Percentiles rank a stretch among this genome's conserved stretches.
These are phyloP conservation scores for Ormyrus pomaceus DNA, from an alignment of 2,888 invertebrate genomes.

Conservation along the genomic window DNA sequence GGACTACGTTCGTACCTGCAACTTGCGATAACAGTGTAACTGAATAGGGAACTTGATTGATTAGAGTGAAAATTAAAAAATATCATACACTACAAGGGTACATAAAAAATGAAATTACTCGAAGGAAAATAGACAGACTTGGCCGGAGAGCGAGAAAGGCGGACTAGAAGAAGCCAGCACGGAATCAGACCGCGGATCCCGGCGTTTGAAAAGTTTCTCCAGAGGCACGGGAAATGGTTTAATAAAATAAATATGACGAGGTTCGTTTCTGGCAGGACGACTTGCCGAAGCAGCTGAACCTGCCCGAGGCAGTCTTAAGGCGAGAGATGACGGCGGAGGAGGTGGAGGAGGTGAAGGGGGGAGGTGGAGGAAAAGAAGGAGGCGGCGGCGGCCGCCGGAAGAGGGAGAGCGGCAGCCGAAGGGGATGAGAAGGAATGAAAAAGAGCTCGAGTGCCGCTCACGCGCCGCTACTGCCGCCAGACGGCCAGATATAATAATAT, in stretches of 20 bases:
- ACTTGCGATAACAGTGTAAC: not conserved
- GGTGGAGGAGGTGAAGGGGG: conserved; percentile 35
- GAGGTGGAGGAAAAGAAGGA: not conserved
- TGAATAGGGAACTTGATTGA: not conserved
- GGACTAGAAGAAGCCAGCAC: not conserved
- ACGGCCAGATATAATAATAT: conserved; percentile 75
- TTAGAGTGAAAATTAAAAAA: not conserved
- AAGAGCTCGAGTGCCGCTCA: conserved; percentile 55
- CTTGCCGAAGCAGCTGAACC: conserved; percentile 57
- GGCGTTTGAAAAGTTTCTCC: conserved; percentile 61
- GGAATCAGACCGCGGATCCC: conserved; percentile 3
- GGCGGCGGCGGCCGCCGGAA: not conserved
- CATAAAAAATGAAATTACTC: not conserved
- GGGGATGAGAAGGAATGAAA: conserved; percentile 52
- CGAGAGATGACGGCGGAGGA: conserved; percentile 30
- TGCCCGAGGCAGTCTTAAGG: conserved; percentile 43
- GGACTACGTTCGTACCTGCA: not conserved
- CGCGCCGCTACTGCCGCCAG: conserved; percentile 60
- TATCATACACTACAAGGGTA: too few species aligned
- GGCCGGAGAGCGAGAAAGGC: not conserved
- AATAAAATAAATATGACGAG: conserved; percentile 75
- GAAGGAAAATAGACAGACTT: conserved; percentile 2
- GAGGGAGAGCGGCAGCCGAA: conserved; percentile 30
- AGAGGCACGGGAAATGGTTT: conserved; percentile 70
- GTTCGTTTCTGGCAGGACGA: conserved; percentile 61